These are phyloP conservation scores for Rhea pennata DNA, from an alignment of 2,113 vertebrate genomes.

Conservation along the genomic window DNA sequence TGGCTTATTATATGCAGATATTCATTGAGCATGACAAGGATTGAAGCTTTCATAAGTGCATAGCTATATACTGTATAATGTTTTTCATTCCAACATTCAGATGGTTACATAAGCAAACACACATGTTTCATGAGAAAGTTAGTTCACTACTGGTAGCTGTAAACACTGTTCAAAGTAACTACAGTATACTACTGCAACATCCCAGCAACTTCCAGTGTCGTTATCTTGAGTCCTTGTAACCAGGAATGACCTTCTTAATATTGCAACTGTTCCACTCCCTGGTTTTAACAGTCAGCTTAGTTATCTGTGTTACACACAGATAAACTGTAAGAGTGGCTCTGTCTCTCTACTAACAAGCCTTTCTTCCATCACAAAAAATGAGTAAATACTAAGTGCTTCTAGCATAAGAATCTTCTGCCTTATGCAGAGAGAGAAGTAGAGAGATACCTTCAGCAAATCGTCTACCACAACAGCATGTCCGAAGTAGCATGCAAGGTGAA, in stretches of 20 bases:
- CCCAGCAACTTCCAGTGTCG: not conserved
- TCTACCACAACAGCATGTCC: slow-evolving; percentile 87
- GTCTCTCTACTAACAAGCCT: not conserved
- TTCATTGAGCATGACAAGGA: not conserved
- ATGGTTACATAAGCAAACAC: not conserved
- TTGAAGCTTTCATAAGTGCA: not conserved
- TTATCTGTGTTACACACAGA: not conserved
- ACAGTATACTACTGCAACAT: not conserved
- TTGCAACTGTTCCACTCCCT: not conserved
- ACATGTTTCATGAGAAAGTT: not conserved
- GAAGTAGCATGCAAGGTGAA: slow-evolving; percentile 90
- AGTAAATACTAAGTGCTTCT: not conserved
- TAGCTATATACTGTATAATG: accelerated
- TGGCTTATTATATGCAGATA: not conserved
- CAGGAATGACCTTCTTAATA: not conserved
- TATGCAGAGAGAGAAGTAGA: not conserved
- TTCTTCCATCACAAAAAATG: not conserved
- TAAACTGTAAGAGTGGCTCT: not conserved
- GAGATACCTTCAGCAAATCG: slow-evolving; percentile 87
- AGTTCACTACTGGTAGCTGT: not conserved
- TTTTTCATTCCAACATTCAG: not conserved
- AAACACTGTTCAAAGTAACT: not conserved
- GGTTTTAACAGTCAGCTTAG: not conserved
- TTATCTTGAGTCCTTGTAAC: not conserved
- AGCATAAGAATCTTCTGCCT: not conserved